phyloP scores from a whole-genome alignment of 30 jellyfish, hydroid and myxozoan genomes.

The Rhopilema esculentum region DNA sequence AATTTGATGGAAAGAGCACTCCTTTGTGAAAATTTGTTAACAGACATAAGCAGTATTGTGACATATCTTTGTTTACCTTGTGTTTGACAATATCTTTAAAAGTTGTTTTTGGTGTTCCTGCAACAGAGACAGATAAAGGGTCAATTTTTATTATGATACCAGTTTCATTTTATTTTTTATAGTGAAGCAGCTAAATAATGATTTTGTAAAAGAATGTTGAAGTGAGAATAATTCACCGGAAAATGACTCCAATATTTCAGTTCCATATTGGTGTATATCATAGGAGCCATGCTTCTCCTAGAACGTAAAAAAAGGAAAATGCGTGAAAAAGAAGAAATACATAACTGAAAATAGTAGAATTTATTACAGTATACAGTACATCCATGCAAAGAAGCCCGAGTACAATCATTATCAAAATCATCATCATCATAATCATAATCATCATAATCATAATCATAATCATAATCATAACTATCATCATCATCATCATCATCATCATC shows the following conservation, averaged over 20 bases:
- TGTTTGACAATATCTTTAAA: conserved; percentile 28
- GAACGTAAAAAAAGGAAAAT: not conserved
- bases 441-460: too few relatives aligned
- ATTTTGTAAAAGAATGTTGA: not conserved
- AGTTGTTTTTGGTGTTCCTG: conserved; percentile 13
- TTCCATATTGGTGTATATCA: conserved; percentile 42
- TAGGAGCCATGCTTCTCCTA: conserved; percentile 50
- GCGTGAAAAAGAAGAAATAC: too few relatives aligned
- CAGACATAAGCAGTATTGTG: too few relatives aligned
- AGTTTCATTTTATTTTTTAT: not conserved
- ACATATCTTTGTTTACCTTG: conserved; percentile 1
- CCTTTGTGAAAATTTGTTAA: too few relatives aligned
- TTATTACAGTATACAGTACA: too few relatives aligned
- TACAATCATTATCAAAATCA: too few relatives aligned
- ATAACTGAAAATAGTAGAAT: too few relatives aligned
- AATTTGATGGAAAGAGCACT: too few relatives aligned
- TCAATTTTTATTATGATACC: not conserved
- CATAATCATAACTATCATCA: too few relatives aligned
- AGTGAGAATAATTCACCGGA: not conserved
- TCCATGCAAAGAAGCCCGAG: too few relatives aligned
- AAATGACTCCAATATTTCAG: conserved; percentile 48
- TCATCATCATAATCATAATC: too few relatives aligned
- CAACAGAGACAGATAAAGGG: not conserved
- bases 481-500: too few relatives aligned
- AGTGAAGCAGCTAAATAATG: not conserved